Evolutionary conservation across 35 echinoderm and acorn worm species (phyloP).

Genomic region (Ptychodera flava): DNA sequence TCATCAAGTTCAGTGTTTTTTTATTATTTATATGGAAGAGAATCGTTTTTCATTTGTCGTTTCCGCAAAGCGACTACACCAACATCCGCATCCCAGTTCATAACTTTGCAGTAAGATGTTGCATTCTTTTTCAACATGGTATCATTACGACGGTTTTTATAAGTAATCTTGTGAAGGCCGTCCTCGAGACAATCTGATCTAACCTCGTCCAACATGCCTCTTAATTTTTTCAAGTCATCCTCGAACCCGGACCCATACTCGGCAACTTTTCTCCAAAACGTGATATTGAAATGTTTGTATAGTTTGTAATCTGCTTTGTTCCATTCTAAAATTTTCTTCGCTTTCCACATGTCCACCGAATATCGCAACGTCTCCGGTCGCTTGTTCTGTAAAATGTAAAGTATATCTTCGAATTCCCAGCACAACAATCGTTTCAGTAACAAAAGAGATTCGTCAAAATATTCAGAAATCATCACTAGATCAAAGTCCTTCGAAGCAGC

Average conservation of each 20-base stretch:
- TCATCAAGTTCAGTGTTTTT: too few species aligned
- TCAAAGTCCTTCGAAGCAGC: slow-evolving; percentile 45
- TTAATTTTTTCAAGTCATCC: slow-evolving; percentile 20
- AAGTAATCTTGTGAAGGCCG: not conserved
- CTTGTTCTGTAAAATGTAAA: slow-evolving; percentile 37
- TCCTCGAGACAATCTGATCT: slow-evolving; percentile 21
- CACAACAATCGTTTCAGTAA: slow-evolving; percentile 30
- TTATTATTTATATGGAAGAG: too few species aligned
- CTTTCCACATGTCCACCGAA: not conserved
- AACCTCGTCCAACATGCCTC: slow-evolving; percentile 3
- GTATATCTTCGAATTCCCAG: slow-evolving; percentile 48
- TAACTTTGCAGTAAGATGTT: not conserved
- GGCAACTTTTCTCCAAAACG: slow-evolving; percentile 45
- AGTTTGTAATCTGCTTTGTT: slow-evolving; percentile 26
- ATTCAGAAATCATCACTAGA: slow-evolving; percentile 59
- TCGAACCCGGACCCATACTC: slow-evolving; percentile 31
- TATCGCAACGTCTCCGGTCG: slow-evolving; percentile 4
- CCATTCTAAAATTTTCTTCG: not conserved
- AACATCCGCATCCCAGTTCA: not conserved
- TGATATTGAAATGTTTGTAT: slow-evolving; percentile 40
- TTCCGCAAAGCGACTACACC: not conserved
- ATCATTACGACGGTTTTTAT: not conserved
- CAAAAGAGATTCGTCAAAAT: slow-evolving; percentile 58
- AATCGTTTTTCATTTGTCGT: too few species aligned
- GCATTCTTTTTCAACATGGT: not conserved